Percentiles rank a stretch among this genome's conserved stretches.
These are phyloP conservation scores for Ypsolopha sequella DNA, from an alignment of 2,888 invertebrate species.

Conservation along the genomic window DNA sequence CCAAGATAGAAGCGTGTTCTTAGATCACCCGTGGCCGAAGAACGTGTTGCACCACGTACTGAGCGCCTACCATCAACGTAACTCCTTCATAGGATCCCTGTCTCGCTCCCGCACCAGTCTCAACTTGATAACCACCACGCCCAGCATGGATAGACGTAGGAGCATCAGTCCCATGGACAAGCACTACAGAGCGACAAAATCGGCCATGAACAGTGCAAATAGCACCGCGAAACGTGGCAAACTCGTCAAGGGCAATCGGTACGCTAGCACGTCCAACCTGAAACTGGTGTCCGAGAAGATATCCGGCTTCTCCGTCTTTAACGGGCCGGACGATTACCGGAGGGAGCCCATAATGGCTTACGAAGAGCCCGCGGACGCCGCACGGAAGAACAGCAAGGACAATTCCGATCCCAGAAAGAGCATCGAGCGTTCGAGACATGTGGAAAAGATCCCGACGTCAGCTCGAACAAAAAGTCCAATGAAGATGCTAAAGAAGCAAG, in stretches of 20 bases:
- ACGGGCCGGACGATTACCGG: slow-evolving; percentile 26
- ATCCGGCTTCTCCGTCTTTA: slow-evolving; percentile 55
- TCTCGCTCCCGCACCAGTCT: slow-evolving; percentile 70
- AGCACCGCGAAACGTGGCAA: slow-evolving; percentile 39
- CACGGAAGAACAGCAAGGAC: background rate
- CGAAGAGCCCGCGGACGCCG: slow-evolving; percentile 17
- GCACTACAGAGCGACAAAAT: slow-evolving; percentile 25
- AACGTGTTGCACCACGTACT: slow-evolving; percentile 56
- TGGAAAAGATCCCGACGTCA: slow-evolving; percentile 14
- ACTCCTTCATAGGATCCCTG: slow-evolving; percentile 64
- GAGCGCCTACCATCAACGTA: slow-evolving; percentile 45
- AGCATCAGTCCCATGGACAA: slow-evolving; percentile 37
- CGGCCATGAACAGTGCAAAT: slow-evolving; percentile 31
- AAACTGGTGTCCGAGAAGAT: slow-evolving; percentile 56
- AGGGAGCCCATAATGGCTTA: slow-evolving; percentile 58
- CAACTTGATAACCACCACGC: slow-evolving; percentile 42
- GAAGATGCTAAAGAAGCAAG: slow-evolving; percentile 33
- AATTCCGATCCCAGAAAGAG: slow-evolving; percentile 20
- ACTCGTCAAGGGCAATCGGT: slow-evolving; percentile 35
- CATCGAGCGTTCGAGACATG: slow-evolving; percentile 22
- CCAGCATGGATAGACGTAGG: slow-evolving; percentile 36
- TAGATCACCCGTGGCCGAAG: slow-evolving; percentile 54
- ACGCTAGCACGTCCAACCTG: slow-evolving; percentile 51
- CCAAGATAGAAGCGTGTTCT: slow-evolving; percentile 33
- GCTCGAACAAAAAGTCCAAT: background rate